phyloP scores from a whole-genome alignment of 2,797 vertebrate genomes.

The Helostoma temminkii region DNA sequence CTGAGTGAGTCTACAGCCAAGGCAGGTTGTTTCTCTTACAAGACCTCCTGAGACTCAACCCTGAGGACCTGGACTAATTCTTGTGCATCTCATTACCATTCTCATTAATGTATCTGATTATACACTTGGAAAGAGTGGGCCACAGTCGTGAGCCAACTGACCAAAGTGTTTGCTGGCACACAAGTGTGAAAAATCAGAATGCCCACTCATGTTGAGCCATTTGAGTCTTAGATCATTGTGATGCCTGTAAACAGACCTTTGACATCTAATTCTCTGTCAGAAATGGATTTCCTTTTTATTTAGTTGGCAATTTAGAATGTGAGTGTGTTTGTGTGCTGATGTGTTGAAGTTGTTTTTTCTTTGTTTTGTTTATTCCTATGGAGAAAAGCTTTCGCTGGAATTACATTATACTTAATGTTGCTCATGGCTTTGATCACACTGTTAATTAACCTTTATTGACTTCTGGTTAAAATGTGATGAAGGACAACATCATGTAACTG shows the following conservation, averaged over 20 bases:
- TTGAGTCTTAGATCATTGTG: slow-evolving; percentile 65
- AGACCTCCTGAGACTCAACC: slow-evolving; percentile 63
- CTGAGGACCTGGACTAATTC: slow-evolving; percentile 69
- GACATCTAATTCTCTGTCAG: slow-evolving; percentile 58
- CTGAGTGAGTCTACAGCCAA: slow-evolving; percentile 38
- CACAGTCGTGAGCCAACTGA: slow-evolving; percentile 45
- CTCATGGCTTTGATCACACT: slow-evolving; percentile 22
- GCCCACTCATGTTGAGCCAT: slow-evolving; percentile 69
- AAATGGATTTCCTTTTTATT: slow-evolving; percentile 59
- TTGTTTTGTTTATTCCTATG: slow-evolving; percentile 12
- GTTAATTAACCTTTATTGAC: slow-evolving; percentile 42
- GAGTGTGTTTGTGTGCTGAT: slow-evolving; percentile 14
- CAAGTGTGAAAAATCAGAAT: slow-evolving; percentile 66
- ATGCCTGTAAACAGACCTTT: slow-evolving; percentile 45
- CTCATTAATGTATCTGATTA: slow-evolving; percentile 80
- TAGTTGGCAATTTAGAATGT: slow-evolving; percentile 14
- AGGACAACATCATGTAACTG: slow-evolving; percentile 4
- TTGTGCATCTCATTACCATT: slow-evolving; percentile 75
- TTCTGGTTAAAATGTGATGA: neutral
- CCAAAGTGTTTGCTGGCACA: slow-evolving; percentile 64
- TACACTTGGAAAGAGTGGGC: slow-evolving; percentile 52
- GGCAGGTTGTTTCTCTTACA: slow-evolving; percentile 57
- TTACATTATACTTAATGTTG: slow-evolving; percentile 14
- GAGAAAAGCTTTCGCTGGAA: slow-evolving; percentile 20
- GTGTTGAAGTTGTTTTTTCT: slow-evolving; percentile 18